A percentile compares a stretch with the other conserved stretches of the same genome.
phyloP scores from a whole-genome alignment of 2,113 vertebrate species.

The Rutilus rutilus region DNA sequence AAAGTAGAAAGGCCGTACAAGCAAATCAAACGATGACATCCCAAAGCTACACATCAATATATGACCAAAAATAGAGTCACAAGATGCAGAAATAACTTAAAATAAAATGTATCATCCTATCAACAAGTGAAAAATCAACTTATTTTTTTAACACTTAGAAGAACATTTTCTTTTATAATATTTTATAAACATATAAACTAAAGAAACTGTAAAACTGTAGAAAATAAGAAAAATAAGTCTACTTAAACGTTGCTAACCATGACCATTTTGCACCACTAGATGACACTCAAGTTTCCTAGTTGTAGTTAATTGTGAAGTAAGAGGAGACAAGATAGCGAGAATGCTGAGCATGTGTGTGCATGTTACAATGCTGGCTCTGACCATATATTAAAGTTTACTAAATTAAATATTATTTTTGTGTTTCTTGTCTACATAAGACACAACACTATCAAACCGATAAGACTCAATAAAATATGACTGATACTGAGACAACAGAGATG shows the following conservation, averaged over 20 bases:
- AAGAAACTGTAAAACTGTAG: no score
- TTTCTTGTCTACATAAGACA: no score
- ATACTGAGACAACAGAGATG: constrained; percentile 72
- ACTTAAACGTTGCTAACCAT: no score
- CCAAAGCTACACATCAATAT: background rate
- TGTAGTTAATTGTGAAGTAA: no score
- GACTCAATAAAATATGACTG: constrained; percentile 66
- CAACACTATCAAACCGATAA: constrained; percentile 52
- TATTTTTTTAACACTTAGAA: background rate
- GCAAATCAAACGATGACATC: background rate
- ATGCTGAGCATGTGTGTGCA: no score
- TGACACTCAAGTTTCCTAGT: no score
- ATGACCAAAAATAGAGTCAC: background rate
- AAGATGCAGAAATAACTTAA: background rate
- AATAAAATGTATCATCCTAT: background rate
- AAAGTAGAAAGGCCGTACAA: background rate
- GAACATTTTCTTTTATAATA: background rate
- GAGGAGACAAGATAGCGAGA: no score
- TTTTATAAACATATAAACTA: background rate
- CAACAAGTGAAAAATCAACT: background rate
- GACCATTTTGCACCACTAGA: no score
- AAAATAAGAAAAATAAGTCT: no score
- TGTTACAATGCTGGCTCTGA: no score
- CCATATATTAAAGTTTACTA: no score
- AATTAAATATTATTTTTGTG: no score